These are phyloP conservation scores for Cydia amplana DNA, from an alignment of 1,140 invertebrate genomes.

Conservation along the genomic window DNA sequence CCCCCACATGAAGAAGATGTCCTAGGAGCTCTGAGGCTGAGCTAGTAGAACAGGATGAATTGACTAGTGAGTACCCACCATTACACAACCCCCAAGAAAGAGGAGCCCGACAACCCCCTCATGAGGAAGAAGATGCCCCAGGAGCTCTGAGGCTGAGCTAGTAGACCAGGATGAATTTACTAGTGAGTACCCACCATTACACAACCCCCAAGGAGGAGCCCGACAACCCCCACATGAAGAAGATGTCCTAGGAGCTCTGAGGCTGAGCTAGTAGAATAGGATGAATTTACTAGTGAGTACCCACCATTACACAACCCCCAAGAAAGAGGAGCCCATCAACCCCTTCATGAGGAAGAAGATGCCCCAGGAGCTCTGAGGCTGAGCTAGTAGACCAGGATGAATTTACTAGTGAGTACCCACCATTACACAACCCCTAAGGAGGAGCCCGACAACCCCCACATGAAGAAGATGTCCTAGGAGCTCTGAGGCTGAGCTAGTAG, in stretches of 20 bases:
- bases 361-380: constrained; percentile 87
- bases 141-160: constrained; percentile 95
- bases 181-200: constrained; percentile 90
- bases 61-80: constrained; percentile 90
- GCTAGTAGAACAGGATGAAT: constrained; percentile 96
- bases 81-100: constrained; percentile 98
- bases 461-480: constrained; percentile 99
- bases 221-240: constrained; percentile 94
- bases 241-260: constrained; percentile 97
- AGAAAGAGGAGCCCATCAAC: constrained; percentile 95
- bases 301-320: constrained; percentile 94
- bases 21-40: constrained; percentile 97
- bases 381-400: constrained; percentile 98
- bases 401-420: constrained; percentile 95
- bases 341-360: constrained; percentile 97
- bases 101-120: constrained; percentile 93
- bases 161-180: constrained; percentile 98
- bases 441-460: constrained; percentile 93
- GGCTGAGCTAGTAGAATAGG: constrained; percentile 95
- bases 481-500: constrained; percentile 93
- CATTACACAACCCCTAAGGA: constrained; percentile 97
- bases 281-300: constrained; percentile 96
- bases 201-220: constrained; percentile 96
- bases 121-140: constrained; percentile 99
- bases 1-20: constrained; percentile 96